Conservation (phyloP, 2,113 vertebrate genomes). For the Ceratotherium simum region DNA sequence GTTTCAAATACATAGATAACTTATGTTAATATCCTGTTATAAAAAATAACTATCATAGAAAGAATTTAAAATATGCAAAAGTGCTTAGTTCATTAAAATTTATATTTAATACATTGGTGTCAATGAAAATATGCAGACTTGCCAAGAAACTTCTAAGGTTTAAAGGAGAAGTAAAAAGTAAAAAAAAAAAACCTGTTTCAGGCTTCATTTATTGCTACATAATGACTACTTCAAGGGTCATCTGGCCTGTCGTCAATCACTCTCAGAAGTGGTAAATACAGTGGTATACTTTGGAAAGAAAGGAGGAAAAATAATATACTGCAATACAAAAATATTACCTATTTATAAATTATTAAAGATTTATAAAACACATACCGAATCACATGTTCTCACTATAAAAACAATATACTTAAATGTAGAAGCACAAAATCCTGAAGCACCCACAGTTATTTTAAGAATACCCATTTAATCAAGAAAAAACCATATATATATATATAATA, state of each 20-base stretch:
- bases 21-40: conserved; percentile 80
- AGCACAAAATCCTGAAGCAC: conserved; percentile 81
- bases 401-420: conserved; percentile 77
- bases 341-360: conserved; percentile 85
- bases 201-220: conserved; percentile 84
- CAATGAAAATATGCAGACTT: conserved; percentile 80
- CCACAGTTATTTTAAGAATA: conserved; percentile 79
- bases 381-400: conserved; percentile 75
- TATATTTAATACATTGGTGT: conserved; percentile 82
- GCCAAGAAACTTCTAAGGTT: conserved; percentile 71
- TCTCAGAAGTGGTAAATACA: conserved; percentile 73
- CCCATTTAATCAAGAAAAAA: conserved; percentile 75
- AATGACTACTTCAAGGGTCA: conserved; percentile 76
- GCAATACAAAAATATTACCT: conserved; percentile 87
- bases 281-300: conserved; percentile 59
- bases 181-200: conserved; percentile 67
- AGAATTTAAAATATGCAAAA: conserved; percentile 81
- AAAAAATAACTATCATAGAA: conserved; percentile 86
- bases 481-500: background rate
- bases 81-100: conserved; percentile 80
- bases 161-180: conserved; percentile 54
- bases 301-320: conserved; percentile 64
- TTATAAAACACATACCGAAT: conserved; percentile 85
- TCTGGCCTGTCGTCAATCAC: conserved; percentile 60
- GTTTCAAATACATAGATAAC: conserved; percentile 81